Percentiles rank a stretch among this genome's conserved stretches.
Conservation (phyloP, 2,888 invertebrate genomes). For the Drosophila gaucha region DNA sequence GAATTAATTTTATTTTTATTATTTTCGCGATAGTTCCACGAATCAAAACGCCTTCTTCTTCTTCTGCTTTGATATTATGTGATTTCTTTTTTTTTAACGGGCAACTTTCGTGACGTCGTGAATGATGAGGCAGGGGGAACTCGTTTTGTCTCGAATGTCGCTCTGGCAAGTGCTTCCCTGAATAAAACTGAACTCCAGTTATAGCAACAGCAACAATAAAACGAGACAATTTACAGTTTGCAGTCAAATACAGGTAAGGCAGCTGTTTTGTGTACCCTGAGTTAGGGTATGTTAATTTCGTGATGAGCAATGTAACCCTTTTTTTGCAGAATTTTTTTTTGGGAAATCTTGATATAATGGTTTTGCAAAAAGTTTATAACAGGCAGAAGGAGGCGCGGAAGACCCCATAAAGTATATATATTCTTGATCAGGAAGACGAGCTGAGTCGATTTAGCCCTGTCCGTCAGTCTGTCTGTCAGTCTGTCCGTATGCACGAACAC, state of each 20-base stretch:
- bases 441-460: no score
- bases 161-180: conserved; percentile 45
- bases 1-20: conserved; percentile 10
- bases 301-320: no score
- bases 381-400: no score
- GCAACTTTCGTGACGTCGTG: conserved; percentile 31
- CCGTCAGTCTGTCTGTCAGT: no score
- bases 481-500: no score
- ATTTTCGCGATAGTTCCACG: conserved; percentile 10
- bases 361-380: no score
- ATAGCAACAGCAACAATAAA: conserved; percentile 2
- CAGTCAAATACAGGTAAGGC: conserved; percentile 16
- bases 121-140: conserved; percentile 9
- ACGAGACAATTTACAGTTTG: conserved; percentile 54
- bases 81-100: conserved; percentile 30
- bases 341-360: no score
- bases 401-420: no score
- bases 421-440: no score
- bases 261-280: neutral
- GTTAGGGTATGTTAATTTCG: no score
- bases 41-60: conserved; percentile 3
- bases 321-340: no score
- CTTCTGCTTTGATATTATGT: conserved; percentile 1
- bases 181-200: conserved; percentile 22
- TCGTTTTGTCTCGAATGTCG: conserved; percentile 11